Conservation (phyloP, 1,140 invertebrate genomes). For the Amyelois transitella region DNA sequence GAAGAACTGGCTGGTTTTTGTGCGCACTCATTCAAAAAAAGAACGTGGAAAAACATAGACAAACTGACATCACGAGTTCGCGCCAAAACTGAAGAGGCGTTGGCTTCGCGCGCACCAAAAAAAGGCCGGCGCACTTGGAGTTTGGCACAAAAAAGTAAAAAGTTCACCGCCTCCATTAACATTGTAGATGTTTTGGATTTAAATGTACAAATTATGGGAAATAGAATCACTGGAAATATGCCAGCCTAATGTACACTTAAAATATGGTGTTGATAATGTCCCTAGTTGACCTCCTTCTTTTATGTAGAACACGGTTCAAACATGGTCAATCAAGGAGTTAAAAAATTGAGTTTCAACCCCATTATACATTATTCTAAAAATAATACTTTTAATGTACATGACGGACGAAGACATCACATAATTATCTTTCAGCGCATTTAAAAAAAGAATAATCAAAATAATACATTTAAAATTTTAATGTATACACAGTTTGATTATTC, state of each 20-base stretch:
- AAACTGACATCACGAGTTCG: slow-evolving; percentile 35
- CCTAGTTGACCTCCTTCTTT: too few species aligned
- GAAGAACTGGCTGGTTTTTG: slow-evolving; percentile 35
- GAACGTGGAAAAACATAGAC: slow-evolving; percentile 31
- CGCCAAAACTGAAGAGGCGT: slow-evolving; percentile 38
- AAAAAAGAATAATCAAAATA: too few species aligned
- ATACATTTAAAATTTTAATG: too few species aligned
- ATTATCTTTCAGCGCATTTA: too few species aligned
- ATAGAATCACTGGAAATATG: slow-evolving; percentile 2
- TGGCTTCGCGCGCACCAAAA: slow-evolving; percentile 12
- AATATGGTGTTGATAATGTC: neutral
- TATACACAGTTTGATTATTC: too few species aligned
- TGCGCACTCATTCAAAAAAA: slow-evolving; percentile 19
- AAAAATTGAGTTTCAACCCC: too few species aligned
- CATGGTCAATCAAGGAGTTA: too few species aligned
- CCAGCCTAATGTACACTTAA: neutral
- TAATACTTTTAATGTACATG: too few species aligned
- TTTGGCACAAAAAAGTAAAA: slow-evolving; percentile 5
- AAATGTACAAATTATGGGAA: slow-evolving; percentile 6
- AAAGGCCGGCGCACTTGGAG: slow-evolving; percentile 1
- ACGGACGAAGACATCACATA: too few species aligned
- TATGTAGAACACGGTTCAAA: too few species aligned
- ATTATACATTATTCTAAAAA: too few species aligned
- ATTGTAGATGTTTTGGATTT: slow-evolving; percentile 7
- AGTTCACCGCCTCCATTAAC: slow-evolving; percentile 6